A percentile compares a stretch with the other conserved stretches of the same genome.
These are phyloP conservation scores for Eufriesea mexicana DNA, from an alignment of 1,140 invertebrate genomes.

Conservation along the genomic window DNA sequence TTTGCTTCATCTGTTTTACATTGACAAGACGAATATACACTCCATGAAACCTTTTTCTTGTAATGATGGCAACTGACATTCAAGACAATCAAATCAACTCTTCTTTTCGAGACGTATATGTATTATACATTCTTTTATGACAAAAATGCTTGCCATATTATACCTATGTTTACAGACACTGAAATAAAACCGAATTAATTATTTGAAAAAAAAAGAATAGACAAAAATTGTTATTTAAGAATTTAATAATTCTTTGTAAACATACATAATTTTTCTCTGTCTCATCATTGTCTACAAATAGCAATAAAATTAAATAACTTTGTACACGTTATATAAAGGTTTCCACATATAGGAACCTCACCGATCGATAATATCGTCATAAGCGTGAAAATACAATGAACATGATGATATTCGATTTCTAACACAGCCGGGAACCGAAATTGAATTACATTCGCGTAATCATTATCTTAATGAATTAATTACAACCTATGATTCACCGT, in stretches of 20 bases:
- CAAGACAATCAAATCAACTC: background rate
- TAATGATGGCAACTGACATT: background rate
- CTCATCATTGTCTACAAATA: background rate
- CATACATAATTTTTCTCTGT: slow-evolving; percentile 11
- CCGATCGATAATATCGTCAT: background rate
- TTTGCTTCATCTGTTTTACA: background rate
- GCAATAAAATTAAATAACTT: slow-evolving; percentile 13
- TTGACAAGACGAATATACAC: background rate
- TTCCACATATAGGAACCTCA: background rate
- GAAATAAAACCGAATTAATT: slow-evolving; percentile 8
- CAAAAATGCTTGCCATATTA: background rate
- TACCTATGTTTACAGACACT: background rate
- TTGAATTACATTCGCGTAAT: background rate
- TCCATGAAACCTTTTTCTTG: too few species aligned
- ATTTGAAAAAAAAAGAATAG: background rate
- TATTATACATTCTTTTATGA: background rate
- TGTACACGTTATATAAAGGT: slow-evolving; percentile 14
- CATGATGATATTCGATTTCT: background rate
- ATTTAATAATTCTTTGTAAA: slow-evolving; percentile 33
- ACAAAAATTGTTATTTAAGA: background rate
- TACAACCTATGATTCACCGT: slow-evolving; percentile 41
- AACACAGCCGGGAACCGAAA: background rate
- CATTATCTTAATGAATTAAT: background rate
- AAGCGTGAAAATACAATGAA: background rate
- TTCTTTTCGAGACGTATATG: background rate